Base-by-base conservation (phyloP, 2,797 vertebrate genomes). In the Betta splendens region DNA sequence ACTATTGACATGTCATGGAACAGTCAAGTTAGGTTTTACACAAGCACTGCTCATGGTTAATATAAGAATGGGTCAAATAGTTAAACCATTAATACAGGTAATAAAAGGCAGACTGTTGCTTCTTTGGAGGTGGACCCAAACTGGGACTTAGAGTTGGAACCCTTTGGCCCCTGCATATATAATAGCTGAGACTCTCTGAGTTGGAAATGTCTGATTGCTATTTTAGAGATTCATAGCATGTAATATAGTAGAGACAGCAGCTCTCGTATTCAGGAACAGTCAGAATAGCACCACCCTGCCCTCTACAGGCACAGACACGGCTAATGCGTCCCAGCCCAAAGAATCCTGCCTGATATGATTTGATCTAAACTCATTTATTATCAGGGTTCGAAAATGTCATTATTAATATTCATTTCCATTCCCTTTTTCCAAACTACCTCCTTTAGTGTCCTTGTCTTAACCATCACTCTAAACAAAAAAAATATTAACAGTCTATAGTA, bases 241-340 rank as follows among this genome's bases (percentile, higher is more conserved):
- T 17, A 37, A 21, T 21, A 37, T 15, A 60, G 39, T 42, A 60
- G 61, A 37, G 5, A 46, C 7, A 45, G 50, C 7, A 7, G 31
- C 8, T 20, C 17, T 52, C 2, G 3, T 12, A 31, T 25, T 40
- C n/a, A 20, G 5, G 12, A 47, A 11, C 2, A 7, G 10, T 3
- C 21, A 20, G 3, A 21, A 13, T 57, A 31, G 48, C 17, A 18
- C 15, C 1, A 45, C n/a, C 45, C 53, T 64, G 75, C 55, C 62
- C 59, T 59, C 75, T 50, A 53, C 12, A 55, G 69, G 32, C 29
- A 31, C 28, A 28, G 13, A 1, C 6, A 23, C 16, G 7, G 16
- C 33, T 12, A 31, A 20, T 4, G 12, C 12, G 38, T 13, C 16
- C 38, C 8, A 3, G 2, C 31, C 13, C 8, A 25, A 9, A 43